Evolutionary conservation across 2,888 invertebrate species (phyloP), one percentile per base, ranked within the genome.

Genomic region (Germaria angustata): DNA sequence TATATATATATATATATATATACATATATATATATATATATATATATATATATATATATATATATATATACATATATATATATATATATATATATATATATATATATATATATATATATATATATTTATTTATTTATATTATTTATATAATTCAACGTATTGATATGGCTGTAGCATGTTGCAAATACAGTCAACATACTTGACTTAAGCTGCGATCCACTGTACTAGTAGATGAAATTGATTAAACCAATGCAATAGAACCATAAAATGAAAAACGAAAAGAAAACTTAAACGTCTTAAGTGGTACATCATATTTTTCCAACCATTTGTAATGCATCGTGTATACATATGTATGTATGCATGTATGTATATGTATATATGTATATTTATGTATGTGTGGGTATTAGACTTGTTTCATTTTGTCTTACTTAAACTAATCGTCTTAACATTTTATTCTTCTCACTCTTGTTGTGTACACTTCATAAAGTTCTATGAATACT

Each of bases 221-320:
- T 15, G n/a, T n/a, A n/a, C n/a, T n/a, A n/a, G n/a, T 4, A 46
- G 17, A 57, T 44, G 7, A 46, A 66, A 46, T 28, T 44, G 17
- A 8, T 57, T 2, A 46, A 34, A 7, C 39, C 57, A 55, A 65
- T 8, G 22, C 55, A 55, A 13, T 8, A 49, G 36, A 1, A 49
- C 17, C 13, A 36, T 28, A 57, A 28, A 76, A 46, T 15, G 9
- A 53, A n/a, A 41, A 13, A 65, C n/a, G 57, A 34, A 41, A 55
- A 13, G 13, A 28, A 44, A 22, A 55, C 24, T 65, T 65, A 34
- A 55, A 24, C 44, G 24, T 57, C 55, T 75, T 75, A 66, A 75
- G 65, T 46, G 32, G 11, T 9, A 49, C n/a, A 5, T 28, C 28
- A 49, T 63, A 39, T 61, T 15, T 36, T 39, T 49, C 11, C 13